Evolutionary conservation across 2,113 vertebrate genomes (phyloP).

Genomic region (Tragelaphus buxtoni): DNA sequence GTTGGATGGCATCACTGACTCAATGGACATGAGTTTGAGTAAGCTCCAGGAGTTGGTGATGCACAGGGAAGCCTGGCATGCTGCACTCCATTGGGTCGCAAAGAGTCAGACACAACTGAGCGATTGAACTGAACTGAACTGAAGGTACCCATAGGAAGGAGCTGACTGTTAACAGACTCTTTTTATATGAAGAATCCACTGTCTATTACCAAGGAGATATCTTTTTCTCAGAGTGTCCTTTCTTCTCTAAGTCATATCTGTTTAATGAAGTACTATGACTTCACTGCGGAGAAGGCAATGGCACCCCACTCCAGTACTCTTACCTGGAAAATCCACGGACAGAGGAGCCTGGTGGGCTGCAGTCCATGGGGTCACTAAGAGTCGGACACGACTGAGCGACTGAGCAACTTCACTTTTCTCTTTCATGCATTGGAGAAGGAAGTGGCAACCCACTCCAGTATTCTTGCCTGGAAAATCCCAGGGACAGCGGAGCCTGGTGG

Average conservation of each 20-base stretch:
- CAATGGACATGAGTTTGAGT: not conserved
- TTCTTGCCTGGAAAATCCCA: too few species aligned
- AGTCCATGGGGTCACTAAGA: too few species aligned
- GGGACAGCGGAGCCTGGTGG: too few species aligned
- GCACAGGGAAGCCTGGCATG: not conserved
- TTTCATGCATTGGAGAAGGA: too few species aligned
- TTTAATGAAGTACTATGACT: not conserved
- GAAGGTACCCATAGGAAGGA: not conserved
- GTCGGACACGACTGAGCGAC: too few species aligned
- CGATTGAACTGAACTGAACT: not conserved
- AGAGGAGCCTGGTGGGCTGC: too few species aligned
- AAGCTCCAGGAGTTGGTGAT: not conserved
- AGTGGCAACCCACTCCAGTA: too few species aligned
- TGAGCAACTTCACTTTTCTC: too few species aligned
- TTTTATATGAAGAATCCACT: not conserved
- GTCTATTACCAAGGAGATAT: not conserved
- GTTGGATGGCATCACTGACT: not conserved
- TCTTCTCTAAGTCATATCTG: not conserved
- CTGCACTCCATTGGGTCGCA: not conserved
- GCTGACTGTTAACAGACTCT: not conserved
- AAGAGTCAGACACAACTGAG: not conserved
- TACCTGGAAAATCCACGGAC: too few species aligned
- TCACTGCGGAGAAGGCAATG: not conserved
- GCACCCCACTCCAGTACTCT: too few species aligned
- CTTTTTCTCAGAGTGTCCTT: not conserved